Percentiles rank a stretch among this genome's conserved stretches.
phyloP scores from a whole-genome alignment of 2,113 vertebrate species.

The Syngnathus floridae region DNA sequence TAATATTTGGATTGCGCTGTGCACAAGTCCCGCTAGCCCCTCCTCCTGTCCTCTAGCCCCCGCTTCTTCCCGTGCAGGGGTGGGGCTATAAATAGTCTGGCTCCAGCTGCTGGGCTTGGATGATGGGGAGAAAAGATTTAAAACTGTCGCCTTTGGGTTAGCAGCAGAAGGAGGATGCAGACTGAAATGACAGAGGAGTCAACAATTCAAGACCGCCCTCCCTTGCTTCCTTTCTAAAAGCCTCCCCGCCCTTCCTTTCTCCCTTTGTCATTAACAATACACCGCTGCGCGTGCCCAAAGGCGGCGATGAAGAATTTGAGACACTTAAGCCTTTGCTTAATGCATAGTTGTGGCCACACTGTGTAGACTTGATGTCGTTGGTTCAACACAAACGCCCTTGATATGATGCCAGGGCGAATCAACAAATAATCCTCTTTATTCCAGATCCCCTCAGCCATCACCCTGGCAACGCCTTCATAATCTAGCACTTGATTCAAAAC shows the following conservation, averaged over 20 bases:
- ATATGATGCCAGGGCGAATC: conserved; percentile 27
- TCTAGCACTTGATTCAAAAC: conserved; percentile 34
- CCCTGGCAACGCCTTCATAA: conserved; percentile 46
- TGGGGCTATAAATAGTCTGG: conserved; percentile 55
- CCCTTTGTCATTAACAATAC: conserved; percentile 56
- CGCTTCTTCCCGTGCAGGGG: conserved; percentile 43
- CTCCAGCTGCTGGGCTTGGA: conserved; percentile 59
- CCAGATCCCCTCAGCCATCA: conserved; percentile 37
- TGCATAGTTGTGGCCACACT: not conserved
- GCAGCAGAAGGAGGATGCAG: conserved; percentile 30
- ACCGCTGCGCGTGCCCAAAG: conserved; percentile 28
- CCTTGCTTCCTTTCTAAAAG: conserved; percentile 43
- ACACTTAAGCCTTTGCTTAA: not conserved
- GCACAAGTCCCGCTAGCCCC: conserved; percentile 34
- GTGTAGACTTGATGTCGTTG: conserved; percentile 13
- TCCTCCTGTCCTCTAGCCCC: conserved; percentile 31
- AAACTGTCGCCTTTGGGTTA: conserved; percentile 41
- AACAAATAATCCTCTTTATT: conserved; percentile 57
- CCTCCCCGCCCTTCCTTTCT: conserved; percentile 39
- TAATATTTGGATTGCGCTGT: conserved; percentile 29
- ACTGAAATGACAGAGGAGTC: conserved; percentile 48
- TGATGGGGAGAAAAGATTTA: conserved; percentile 24
- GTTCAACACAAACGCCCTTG: conserved; percentile 18
- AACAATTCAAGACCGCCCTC: conserved; percentile 50
- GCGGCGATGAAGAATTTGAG: conserved; percentile 2